phyloP scores from a whole-genome alignment of 92 coral and sea anemone species.

The Epizoanthus scotinus region DNA sequence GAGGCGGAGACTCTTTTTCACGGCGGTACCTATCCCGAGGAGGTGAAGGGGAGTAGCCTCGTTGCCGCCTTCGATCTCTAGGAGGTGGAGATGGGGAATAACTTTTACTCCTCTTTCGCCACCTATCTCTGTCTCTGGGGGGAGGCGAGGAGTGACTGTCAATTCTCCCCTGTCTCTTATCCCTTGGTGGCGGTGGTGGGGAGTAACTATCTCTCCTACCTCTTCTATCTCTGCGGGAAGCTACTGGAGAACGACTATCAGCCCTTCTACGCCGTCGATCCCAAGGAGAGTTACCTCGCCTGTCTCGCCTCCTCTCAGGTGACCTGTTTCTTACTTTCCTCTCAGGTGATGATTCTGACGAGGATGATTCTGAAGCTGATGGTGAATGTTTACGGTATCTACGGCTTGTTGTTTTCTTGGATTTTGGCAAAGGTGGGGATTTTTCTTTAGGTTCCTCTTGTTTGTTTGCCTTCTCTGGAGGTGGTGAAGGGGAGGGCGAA shows the following conservation, averaged over 20 bases:
- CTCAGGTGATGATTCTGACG: constrained; percentile 83
- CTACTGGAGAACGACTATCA: constrained; percentile 22
- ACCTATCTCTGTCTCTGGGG: constrained; percentile 7
- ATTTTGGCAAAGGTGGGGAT: constrained; percentile 75
- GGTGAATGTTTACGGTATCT: constrained; percentile 87
- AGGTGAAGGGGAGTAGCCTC: constrained; percentile 41
- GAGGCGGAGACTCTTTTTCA: constrained; percentile 9
- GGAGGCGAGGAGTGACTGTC: constrained; percentile 13
- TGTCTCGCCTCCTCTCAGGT: constrained; percentile 49
- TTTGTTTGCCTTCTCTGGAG: constrained; percentile 70
- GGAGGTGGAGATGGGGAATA: constrained; percentile 43
- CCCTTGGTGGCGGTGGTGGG: background rate
- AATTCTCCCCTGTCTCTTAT: constrained; percentile 4
- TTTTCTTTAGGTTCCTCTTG: constrained; percentile 55
- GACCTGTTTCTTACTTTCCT: constrained; percentile 56
- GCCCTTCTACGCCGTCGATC: constrained; percentile 32
- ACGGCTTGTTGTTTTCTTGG: constrained; percentile 87
- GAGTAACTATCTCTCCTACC: constrained; percentile 27
- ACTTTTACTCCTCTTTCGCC: constrained; percentile 17
- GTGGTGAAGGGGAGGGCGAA: constrained; percentile 84
- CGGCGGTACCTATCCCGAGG: constrained; percentile 52
- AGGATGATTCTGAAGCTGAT: constrained; percentile 76
- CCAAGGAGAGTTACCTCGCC: constrained; percentile 57
- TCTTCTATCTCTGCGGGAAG: constrained; percentile 31
- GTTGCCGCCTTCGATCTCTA: constrained; percentile 41